Base-by-base conservation (phyloP, 2,797 vertebrate genomes). In the Silurus lanzhouensis region DNA sequence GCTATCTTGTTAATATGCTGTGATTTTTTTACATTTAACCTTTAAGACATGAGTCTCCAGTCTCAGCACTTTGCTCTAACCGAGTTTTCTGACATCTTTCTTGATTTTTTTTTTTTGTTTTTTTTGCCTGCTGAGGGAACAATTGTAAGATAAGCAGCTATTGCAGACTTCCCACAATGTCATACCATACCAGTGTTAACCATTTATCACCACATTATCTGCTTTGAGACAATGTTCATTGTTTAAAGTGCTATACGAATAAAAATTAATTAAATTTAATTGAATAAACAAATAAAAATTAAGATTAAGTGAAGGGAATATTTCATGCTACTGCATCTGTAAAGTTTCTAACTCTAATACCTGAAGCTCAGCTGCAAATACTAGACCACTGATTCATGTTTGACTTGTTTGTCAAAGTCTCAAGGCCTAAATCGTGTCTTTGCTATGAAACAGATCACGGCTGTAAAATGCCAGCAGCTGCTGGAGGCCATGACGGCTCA, bases 381-480 rank as follows among this genome's bases (percentile, higher is more conserved):
- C 38, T 38, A 38, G 38, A 38, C 38, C 38, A 38, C 38, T 20
- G 19, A 48, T 48, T 48, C 44, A 22, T 2, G 13, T 72, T 52
- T 52, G 70, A 71, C 13, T 12, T 31, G 31, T 31, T 48, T 25
- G 38, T 46, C 48, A 72, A 48, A 48, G 10, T 72, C 1, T 13
- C 46, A 58, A 77, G 52, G 22, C 20, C 63, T 52, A 38, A 44
- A 58, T 25, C 68, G 9, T 46, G 12, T 14, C 12, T 31, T 85
- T 25, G 52, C 2, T 75, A 27, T 79, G 9, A 52, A 22, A 22
- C 88, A 96, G 95, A 95, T 96, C 88, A 94, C 93, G 46, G 89
- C 97, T 0, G 83, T 95, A 79, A 95, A 94, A 85, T 95, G 94
- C 85, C 95, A 96, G 91, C 97, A 98, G 89, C 85, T 98, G 89